Conservation (phyloP, 2,797 vertebrate species). For the Botia almorhae region DNA sequence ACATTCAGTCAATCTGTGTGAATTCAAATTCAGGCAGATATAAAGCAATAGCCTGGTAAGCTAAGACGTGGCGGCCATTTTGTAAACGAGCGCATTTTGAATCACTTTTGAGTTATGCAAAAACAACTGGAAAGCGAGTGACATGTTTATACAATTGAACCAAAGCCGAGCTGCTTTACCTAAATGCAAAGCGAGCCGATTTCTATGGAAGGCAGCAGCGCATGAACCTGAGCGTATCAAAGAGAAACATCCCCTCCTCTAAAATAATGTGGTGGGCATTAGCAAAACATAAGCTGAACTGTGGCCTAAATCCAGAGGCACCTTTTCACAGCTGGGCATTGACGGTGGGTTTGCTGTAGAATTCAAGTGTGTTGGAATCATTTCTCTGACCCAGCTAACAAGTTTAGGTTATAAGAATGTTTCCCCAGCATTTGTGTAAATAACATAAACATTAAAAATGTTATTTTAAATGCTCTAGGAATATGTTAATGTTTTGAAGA, state of each 20-base stretch:
- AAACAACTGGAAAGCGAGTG: constrained; percentile 18
- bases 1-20: constrained; percentile 1
- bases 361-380: too few relatives aligned
- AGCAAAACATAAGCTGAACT: background rate
- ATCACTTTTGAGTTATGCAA: constrained; percentile 42
- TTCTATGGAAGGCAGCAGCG: constrained; percentile 22
- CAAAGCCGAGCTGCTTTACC: constrained; percentile 34
- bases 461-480: too few relatives aligned
- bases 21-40: constrained; percentile 10
- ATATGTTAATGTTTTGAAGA: too few relatives aligned
- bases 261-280: background rate
- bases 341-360: background rate
- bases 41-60: background rate
- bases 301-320: background rate
- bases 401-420: too few relatives aligned
- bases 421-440: too few relatives aligned
- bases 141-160: constrained; percentile 11
- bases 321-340: background rate
- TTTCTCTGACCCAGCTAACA: too few relatives aligned
- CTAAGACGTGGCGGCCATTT: background rate
- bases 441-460: too few relatives aligned
- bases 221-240: constrained; percentile 14
- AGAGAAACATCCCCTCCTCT: background rate
- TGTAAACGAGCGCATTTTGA: constrained; percentile 34
- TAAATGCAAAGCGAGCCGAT: constrained; percentile 39